Conservation (phyloP, 2,797 vertebrate species). For the Gila robusta region DNA sequence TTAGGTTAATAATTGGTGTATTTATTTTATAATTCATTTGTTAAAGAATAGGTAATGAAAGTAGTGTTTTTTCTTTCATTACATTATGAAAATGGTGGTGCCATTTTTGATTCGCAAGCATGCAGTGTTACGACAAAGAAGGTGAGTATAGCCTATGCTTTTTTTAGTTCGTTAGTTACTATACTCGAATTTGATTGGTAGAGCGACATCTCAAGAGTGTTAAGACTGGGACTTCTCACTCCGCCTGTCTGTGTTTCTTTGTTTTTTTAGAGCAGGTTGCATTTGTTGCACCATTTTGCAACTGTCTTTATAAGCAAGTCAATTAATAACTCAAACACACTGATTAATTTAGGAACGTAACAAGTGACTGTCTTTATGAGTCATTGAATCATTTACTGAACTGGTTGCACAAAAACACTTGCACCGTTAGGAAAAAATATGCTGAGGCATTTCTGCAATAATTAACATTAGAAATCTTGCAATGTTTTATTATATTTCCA, state of each 20-base stretch:
- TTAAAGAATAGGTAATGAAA: background rate
- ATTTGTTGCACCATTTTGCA: background rate
- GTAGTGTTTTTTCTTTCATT: background rate
- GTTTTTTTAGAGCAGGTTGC: background rate
- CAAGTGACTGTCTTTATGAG: background rate
- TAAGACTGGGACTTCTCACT: background rate
- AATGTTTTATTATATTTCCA: background rate
- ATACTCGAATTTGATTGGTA: background rate
- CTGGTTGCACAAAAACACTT: background rate
- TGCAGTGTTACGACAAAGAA: background rate
- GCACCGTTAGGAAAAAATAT: background rate
- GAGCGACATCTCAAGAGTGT: background rate
- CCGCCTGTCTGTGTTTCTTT: background rate
- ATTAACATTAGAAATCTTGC: background rate
- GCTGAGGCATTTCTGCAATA: background rate
- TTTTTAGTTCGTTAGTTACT: background rate
- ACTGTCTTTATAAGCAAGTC: background rate
- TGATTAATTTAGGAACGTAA: background rate
- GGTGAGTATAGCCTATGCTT: background rate
- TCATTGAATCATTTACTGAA: background rate
- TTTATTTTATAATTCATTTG: background rate
- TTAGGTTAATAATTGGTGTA: background rate
- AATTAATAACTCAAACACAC: background rate
- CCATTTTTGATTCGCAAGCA: background rate
- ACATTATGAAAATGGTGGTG: background rate